phyloP scores from a whole-genome alignment of 2,888 invertebrate genomes.

The Epinotia bilunana region DNA sequence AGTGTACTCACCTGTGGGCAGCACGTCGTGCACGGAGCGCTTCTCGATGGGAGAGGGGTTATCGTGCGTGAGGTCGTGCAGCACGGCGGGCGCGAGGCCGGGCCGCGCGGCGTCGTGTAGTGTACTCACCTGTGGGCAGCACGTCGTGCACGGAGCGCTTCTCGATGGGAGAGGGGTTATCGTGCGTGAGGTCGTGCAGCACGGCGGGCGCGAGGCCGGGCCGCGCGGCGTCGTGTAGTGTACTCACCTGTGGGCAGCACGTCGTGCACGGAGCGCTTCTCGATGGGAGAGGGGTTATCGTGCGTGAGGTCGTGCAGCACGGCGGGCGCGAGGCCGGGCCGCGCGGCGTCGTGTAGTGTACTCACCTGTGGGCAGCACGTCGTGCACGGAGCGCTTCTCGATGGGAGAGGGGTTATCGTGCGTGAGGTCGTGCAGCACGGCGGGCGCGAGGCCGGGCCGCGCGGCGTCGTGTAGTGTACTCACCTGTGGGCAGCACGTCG shows the following conservation, averaged over 20 bases:
- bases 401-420: slow-evolving; percentile 21
- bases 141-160: not conserved
- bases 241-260: not conserved
- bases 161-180: slow-evolving; percentile 86
- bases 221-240: not conserved
- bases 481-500: slow-evolving; percentile 37
- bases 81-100: too few relatives aligned
- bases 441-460: slow-evolving; percentile 88
- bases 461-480: slow-evolving; percentile 86
- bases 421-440: slow-evolving; percentile 61
- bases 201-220: not conserved
- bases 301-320: not conserved
- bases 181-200: not conserved
- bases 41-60: too few relatives aligned
- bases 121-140: too few relatives aligned
- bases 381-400: slow-evolving; percentile 9
- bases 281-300: slow-evolving; percentile 22
- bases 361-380: not conserved
- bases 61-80: too few relatives aligned
- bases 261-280: slow-evolving; percentile 2
- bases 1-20: too few relatives aligned
- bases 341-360: not conserved
- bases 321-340: not conserved
- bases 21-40: too few relatives aligned
- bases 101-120: too few relatives aligned